phyloP scores from a whole-genome alignment of 1,140 invertebrate species.

The Brachionus plicatilis region DNA sequence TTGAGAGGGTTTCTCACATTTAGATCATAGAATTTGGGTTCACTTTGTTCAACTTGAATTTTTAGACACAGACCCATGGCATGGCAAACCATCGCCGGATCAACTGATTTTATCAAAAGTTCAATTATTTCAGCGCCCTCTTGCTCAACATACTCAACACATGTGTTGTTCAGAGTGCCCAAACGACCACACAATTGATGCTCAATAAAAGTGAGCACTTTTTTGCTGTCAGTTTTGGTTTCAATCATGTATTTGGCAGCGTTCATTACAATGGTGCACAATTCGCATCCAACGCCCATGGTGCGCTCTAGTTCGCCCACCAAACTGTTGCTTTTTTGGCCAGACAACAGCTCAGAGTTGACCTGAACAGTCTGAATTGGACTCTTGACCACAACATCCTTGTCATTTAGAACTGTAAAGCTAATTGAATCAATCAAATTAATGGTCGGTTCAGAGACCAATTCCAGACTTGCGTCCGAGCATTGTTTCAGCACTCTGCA shows the following conservation, averaged over 20 bases:
- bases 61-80: conserved; percentile 21
- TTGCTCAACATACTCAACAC: conserved; percentile 20
- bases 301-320: neutral
- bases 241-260: conserved; percentile 15
- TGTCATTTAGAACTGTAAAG: neutral
- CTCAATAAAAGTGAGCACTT: conserved; percentile 16
- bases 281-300: conserved; percentile 26
- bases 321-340: neutral
- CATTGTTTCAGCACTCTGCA: conserved; percentile 29
- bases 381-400: neutral
- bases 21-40: conserved; percentile 8
- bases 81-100: neutral
- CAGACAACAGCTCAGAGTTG: neutral
- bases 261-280: conserved; percentile 16
- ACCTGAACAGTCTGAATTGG: neutral
- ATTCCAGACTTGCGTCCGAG: neutral
- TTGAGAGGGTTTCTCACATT: neutral
- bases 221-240: neutral
- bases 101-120: neutral
- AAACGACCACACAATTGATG: conserved; percentile 10
- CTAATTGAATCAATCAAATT: neutral
- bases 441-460: neutral
- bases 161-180: conserved; percentile 23
- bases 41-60: neutral
- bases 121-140: conserved; percentile 14